A percentile compares a stretch with the other conserved stretches of the same genome.
phyloP scores from a whole-genome alignment of 2,888 invertebrate species.

The Ophion costatus region DNA sequence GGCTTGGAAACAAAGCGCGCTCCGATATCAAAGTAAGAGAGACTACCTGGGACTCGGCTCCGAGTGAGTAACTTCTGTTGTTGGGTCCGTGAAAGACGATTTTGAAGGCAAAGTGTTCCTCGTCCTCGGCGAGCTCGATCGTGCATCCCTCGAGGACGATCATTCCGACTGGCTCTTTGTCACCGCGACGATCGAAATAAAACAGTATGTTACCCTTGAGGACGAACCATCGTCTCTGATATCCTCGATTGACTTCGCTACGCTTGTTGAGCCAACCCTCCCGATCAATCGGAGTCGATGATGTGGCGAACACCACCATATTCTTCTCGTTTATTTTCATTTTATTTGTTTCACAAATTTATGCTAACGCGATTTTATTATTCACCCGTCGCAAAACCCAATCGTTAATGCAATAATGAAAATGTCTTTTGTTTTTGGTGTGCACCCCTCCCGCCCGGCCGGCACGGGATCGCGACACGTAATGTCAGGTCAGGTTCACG shows the following conservation, averaged over 20 bases:
- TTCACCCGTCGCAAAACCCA: neutral
- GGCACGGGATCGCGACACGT: neutral
- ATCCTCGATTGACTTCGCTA: constrained; percentile 94
- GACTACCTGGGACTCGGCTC: constrained; percentile 90
- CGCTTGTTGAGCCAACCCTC: constrained; percentile 96
- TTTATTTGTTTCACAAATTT: constrained; percentile 58
- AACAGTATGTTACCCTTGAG: constrained; percentile 97
- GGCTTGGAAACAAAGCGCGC: neutral
- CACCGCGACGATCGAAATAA: constrained; percentile 96
- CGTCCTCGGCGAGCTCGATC: constrained; percentile 94
- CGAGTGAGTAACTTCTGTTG: constrained; percentile 93
- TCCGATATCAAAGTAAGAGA: neutral
- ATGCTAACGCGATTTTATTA: constrained; percentile 22
- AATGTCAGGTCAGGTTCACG: constrained; percentile 39
- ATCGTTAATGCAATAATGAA: constrained; percentile 29
- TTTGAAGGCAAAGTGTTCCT: constrained; percentile 95
- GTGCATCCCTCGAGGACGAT: constrained; percentile 97
- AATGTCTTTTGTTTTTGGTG: constrained; percentile 1
- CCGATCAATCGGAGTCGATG: constrained; percentile 94
- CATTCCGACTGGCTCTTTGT: constrained; percentile 96
- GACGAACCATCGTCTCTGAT: constrained; percentile 96
- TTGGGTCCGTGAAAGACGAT: constrained; percentile 95
- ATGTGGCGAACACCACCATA: constrained; percentile 93
- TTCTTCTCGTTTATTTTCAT: constrained; percentile 99
- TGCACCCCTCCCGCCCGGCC: neutral